phyloP scores from a whole-genome alignment of 2,888 invertebrate species.

The Aphidoletes aphidimyza region DNA sequence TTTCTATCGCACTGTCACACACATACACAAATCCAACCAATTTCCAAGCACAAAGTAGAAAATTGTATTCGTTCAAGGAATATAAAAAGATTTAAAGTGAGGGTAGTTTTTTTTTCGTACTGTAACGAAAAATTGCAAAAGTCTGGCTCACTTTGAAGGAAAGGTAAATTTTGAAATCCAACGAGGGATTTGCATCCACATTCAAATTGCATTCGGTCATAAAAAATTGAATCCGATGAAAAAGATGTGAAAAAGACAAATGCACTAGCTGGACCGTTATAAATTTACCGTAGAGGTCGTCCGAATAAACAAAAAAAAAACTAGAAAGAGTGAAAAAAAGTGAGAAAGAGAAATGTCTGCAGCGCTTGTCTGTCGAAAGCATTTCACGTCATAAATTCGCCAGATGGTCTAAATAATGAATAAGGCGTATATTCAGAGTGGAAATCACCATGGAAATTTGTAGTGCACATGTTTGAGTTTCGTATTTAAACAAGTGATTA shows the following conservation, averaged over 20 bases:
- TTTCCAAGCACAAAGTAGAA: background rate
- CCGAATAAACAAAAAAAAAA: background rate
- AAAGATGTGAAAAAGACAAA: constrained; percentile 36
- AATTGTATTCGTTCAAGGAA: background rate
- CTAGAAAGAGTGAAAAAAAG: background rate
- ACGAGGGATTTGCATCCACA: background rate
- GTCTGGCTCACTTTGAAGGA: background rate
- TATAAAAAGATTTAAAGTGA: background rate
- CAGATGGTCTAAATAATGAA: constrained; percentile 8
- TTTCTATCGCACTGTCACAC: too few relatives aligned
- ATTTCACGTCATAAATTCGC: constrained; percentile 4
- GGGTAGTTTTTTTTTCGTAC: background rate
- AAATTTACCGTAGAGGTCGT: background rate
- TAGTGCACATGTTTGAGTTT: constrained; percentile 1
- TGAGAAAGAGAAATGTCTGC: background rate
- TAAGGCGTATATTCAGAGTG: background rate
- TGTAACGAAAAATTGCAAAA: background rate
- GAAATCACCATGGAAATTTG: background rate
- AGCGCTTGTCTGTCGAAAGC: constrained; percentile 12
- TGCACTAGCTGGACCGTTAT: constrained; percentile 31
- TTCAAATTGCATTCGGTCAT: background rate
- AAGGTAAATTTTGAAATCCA: background rate
- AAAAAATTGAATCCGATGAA: constrained; percentile 10
- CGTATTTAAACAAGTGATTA: constrained; percentile 49
- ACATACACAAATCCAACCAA: background rate